Base-by-base conservation (phyloP, 1,140 invertebrate genomes). In the Pteromalus puparum region DNA sequence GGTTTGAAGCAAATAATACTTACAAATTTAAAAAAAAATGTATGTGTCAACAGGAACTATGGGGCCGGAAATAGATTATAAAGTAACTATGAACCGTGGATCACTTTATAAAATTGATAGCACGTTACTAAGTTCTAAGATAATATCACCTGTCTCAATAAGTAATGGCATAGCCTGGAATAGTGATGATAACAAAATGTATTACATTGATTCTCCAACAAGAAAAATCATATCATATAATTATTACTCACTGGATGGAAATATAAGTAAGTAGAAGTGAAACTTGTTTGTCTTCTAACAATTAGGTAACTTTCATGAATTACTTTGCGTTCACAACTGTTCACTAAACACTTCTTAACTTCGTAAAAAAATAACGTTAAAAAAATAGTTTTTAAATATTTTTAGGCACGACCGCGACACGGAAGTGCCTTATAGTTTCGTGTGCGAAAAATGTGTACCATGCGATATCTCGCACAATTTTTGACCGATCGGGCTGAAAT, bases 161-260 rank as follows among this genome's bases (percentile, higher is more conserved):
- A 97, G 97, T 42, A 98, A 98, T 90, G 97, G 97, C 0, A 90
- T 98, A 13, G 95, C 95, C 18, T 98, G 97, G 97, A 95, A 95
- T 85, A 89, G 92, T 15, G 94, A 95, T 70, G 94, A 95, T 82
- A 94, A 94, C 28, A 95, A 95, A 65, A 95, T 97, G 92, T 97
- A 96, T 90, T 97, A 96, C 89, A 96, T 97, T 1, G 96, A 97
- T 89, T 95, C 96, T 2, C 94, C 95, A 26, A 96, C 96, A 18
- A 93, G 92, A 72, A 93, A 95, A 88, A 94, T 97, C 24, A 94
- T 95, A 46, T 94, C 94, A 46, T 98, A 96, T 87, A 94, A 98
- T 87, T 92, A 95, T 12, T 91, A 94, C 3, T 13, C 87, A 0
- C 42, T 79, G 1, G 88, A 67, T 28, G 89, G 53, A 26, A 34